Percentiles rank a stretch among this genome's conserved stretches.
These are phyloP conservation scores for Phenganax subtilis DNA, from an alignment of 92 coral and sea anemone species.

Conservation along the genomic window DNA sequence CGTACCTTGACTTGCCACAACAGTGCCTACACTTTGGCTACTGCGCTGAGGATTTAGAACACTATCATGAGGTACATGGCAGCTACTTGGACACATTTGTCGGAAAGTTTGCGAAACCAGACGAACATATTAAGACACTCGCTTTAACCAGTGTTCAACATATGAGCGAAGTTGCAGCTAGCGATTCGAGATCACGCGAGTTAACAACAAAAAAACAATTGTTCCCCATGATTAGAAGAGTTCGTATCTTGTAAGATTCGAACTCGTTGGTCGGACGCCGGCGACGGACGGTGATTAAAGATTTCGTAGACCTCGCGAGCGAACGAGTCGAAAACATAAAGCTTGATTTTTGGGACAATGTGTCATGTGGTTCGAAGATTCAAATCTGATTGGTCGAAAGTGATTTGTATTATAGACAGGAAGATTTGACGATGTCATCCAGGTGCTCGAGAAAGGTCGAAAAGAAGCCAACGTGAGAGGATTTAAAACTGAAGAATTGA, in stretches of 20 bases:
- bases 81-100: constrained; percentile 18
- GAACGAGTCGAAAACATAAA: not conserved
- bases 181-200: constrained; percentile 15
- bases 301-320: not conserved
- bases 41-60: constrained; percentile 1
- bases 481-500: constrained; percentile 3
- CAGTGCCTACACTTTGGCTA: constrained; percentile 5
- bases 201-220: not conserved
- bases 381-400: constrained; percentile 30
- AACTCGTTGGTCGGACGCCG: constrained; percentile 14
- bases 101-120: constrained; percentile 1
- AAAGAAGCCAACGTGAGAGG: constrained; percentile 5
- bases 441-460: constrained; percentile 1
- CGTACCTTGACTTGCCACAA: not conserved
- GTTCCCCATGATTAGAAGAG: constrained; percentile 15
- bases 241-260: constrained; percentile 13
- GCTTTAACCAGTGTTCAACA: constrained; percentile 11
- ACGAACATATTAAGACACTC: constrained; percentile 3
- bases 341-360: constrained; percentile 1
- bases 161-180: constrained; percentile 12
- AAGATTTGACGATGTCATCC: not conserved
- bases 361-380: constrained; percentile 29
- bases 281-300: not conserved
- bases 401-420: constrained; percentile 23
- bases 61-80: constrained; percentile 16